A percentile compares a stretch with the other conserved stretches of the same genome.
Conservation (phyloP, 2,797 vertebrate species). For the Coccyzus lansbergi region DNA sequence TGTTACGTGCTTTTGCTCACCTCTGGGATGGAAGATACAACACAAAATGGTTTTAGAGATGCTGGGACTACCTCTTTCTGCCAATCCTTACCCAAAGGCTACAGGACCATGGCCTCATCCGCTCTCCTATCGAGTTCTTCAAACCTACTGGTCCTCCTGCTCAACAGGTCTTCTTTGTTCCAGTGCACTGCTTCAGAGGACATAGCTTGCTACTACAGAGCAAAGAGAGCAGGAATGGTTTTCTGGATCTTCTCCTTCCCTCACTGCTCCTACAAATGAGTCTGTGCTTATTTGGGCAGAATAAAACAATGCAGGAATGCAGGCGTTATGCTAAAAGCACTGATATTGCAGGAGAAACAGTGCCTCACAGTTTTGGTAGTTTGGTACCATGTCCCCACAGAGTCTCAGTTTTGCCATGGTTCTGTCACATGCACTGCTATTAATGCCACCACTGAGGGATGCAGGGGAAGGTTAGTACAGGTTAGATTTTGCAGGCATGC, state of each 20-base stretch:
- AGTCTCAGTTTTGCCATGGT: neutral
- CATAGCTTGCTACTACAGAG: neutral
- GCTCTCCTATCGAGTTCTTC: neutral
- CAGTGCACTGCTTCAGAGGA: neutral
- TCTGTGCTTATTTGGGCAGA: neutral
- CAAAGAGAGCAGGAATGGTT: neutral
- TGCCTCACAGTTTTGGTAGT: neutral
- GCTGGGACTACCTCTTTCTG: neutral
- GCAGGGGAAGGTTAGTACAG: neutral
- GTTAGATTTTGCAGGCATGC: neutral
- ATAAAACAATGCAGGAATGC: neutral
- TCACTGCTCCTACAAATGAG: neutral
- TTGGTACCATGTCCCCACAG: neutral
- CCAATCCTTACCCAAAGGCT: neutral
- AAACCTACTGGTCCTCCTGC: neutral
- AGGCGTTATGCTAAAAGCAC: neutral
- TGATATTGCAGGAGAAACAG: neutral
- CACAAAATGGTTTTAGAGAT: neutral
- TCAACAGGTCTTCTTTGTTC: neutral
- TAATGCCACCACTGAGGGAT: neutral
- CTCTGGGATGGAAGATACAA: neutral
- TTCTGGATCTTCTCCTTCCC: neutral
- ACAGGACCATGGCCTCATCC: neutral
- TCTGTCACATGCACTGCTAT: neutral
- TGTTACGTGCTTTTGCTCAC: neutral